Evolutionary conservation across 2,888 invertebrate genomes (phyloP), one percentile per base, ranked within the genome.

Genomic region (Imbricaverruca yamaguchii): DNA sequence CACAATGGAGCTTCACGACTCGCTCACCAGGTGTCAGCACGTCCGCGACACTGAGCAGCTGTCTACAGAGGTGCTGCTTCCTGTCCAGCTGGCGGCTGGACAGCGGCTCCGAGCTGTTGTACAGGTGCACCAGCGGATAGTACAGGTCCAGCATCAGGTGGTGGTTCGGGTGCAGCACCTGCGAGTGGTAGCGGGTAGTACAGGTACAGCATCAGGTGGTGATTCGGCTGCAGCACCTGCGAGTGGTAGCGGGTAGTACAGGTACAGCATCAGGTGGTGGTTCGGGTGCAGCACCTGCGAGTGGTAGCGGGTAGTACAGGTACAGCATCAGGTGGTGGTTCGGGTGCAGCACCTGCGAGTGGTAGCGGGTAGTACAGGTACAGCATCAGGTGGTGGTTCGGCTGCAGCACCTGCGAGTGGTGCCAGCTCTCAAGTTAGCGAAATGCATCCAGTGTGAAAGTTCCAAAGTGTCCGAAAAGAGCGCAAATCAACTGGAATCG

Each of bases 41-140:
- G 81, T 83, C 83, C 4, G 83, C 83, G 55, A 83, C 82, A 15
- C 80, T 81, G 13, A 83, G 81, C 11, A 83, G 80, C 65, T 83
- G 82, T 15, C 80, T 77, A 59, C 83, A 83, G 57, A 83, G 82
- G 55, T 81, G 82, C 59, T 83, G 83, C 80, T 83, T 83, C 78
- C 83, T 80, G 56, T 81, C 53, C 15, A 83, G 74, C 55, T 83
- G 82, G 55, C 82, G 80, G 0, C 82, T 80, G n/a, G 80, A 65
- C 74, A 83, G 67, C 4, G 83, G 82, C 23, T 82, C 82, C 57
- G 82, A 82, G 8, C 81, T 82, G n/a, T 83, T 83, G 77, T 83
- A 83, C 56, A 83, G 80, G 80, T 83, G 83, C 15, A 83, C 80
- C 55, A 83, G 69, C 10, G 80, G 82, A 67, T 83, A 83, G 53